Evolutionary conservation across 2,888 invertebrate genomes (phyloP).

Genomic region (Cataglyphis cursor): DNA sequence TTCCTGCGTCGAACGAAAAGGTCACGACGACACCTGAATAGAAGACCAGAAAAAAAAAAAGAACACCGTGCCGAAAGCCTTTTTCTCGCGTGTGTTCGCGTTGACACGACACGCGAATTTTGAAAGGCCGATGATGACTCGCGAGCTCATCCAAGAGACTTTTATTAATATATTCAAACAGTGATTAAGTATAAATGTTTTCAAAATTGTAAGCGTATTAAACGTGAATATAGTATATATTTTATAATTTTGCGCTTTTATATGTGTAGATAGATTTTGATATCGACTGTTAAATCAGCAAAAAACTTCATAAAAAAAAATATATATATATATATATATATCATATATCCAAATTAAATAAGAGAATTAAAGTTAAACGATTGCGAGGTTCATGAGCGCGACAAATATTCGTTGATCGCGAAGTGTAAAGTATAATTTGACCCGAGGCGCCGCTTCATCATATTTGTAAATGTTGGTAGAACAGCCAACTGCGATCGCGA

Average conservation of each 20-base stretch:
- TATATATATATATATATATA: neutral
- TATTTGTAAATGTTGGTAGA: constrained; percentile 10
- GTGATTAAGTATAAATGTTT: constrained; percentile 8
- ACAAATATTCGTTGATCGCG: constrained; percentile 16
- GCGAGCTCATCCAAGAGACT: constrained; percentile 4
- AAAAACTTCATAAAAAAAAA: neutral
- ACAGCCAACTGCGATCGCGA: neutral
- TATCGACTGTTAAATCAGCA: neutral
- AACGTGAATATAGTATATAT: neutral
- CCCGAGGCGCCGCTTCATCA: neutral
- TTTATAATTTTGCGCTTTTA: neutral
- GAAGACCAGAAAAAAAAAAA: constrained; percentile 49
- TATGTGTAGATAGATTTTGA: neutral
- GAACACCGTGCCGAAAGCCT: neutral
- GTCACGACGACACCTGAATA: constrained; percentile 53
- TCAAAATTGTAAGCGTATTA: neutral
- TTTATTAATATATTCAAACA: neutral
- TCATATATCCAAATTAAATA: neutral
- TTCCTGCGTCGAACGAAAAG: constrained; percentile 64
- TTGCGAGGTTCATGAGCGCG: neutral
- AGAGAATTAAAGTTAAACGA: neutral
- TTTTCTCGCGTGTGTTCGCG: constrained; percentile 61
- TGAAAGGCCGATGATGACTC: constrained; percentile 21
- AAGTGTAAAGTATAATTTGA: neutral
- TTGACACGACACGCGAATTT: constrained; percentile 60